Percentiles rank a stretch among this genome's conserved stretches.
These are phyloP conservation scores for Drosophila mulleri DNA, from an alignment of 2,888 invertebrate species.

Conservation along the genomic window DNA sequence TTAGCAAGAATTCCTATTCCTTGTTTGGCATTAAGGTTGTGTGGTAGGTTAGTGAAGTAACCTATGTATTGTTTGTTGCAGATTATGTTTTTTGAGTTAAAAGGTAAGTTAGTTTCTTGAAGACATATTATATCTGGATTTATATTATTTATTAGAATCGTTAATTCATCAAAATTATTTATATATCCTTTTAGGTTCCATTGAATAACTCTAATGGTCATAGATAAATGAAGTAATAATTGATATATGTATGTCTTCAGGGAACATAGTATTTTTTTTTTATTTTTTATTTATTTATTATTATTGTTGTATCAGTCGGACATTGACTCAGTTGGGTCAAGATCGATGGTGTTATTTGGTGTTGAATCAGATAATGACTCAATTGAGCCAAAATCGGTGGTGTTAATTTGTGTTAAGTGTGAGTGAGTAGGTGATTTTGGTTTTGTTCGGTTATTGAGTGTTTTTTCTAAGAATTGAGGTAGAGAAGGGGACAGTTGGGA, in stretches of 20 bases:
- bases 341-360: no score
- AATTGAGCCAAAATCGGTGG: neutral
- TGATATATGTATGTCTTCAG: neutral
- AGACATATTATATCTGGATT: neutral
- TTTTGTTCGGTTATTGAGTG: slow-evolving; percentile 1
- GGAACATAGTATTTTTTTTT: slow-evolving; percentile 1
- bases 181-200: neutral
- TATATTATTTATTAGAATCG: neutral
- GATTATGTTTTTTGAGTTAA: neutral
- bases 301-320: no score
- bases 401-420: neutral
- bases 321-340: no score
- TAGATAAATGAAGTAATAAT: neutral
- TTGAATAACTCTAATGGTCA: neutral
- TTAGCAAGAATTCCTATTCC: neutral
- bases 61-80: neutral
- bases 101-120: neutral
- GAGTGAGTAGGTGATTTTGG: neutral
- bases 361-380: no score
- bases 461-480: slow-evolving; percentile 2
- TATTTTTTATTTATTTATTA: neutral
- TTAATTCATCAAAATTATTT: neutral
- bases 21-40: neutral
- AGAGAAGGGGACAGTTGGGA: neutral
- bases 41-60: neutral